A percentile compares a stretch with the other conserved stretches of the same genome.
Evolutionary conservation across 2,113 vertebrate species (phyloP).

Genomic region (Gambusia affinis): DNA sequence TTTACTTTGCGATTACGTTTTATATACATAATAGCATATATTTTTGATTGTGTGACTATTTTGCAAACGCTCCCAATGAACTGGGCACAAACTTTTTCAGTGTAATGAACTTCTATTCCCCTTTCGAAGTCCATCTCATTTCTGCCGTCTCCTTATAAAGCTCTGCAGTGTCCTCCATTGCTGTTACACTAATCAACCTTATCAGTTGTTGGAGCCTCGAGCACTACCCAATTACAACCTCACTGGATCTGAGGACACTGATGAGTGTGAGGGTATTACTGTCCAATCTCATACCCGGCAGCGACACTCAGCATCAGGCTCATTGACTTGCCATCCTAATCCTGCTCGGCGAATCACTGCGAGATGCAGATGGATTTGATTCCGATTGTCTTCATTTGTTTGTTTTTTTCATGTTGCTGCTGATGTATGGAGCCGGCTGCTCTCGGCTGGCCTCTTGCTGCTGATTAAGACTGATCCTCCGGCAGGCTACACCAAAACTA

Average conservation of each 20-base stretch:
- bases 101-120: conserved; percentile 19
- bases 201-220: conserved; percentile 60
- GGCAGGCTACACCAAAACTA: conserved; percentile 50
- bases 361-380: conserved; percentile 67
- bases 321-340: conserved; percentile 64
- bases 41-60: not conserved
- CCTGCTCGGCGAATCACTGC: conserved; percentile 54
- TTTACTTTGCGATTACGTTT: not conserved
- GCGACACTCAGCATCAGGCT: conserved; percentile 50
- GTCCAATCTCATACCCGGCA: conserved; percentile 56
- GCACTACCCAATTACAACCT: conserved; percentile 70
- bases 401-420: conserved; percentile 48
- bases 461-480: conserved; percentile 73
- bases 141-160: conserved; percentile 19
- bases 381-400: conserved; percentile 65
- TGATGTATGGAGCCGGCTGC: conserved; percentile 40
- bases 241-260: conserved; percentile 62
- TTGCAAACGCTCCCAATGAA: not conserved
- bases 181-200: conserved; percentile 67
- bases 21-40: not conserved
- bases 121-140: conserved; percentile 12
- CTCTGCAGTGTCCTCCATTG: conserved; percentile 32
- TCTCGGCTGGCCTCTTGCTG: conserved; percentile 18
- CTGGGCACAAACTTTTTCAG: not conserved
- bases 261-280: conserved; percentile 61